A percentile compares a stretch with the other conserved stretches of the same genome.
Conservation (phyloP, 2,797 vertebrate genomes). For the Muraenolepis orangiensis region DNA sequence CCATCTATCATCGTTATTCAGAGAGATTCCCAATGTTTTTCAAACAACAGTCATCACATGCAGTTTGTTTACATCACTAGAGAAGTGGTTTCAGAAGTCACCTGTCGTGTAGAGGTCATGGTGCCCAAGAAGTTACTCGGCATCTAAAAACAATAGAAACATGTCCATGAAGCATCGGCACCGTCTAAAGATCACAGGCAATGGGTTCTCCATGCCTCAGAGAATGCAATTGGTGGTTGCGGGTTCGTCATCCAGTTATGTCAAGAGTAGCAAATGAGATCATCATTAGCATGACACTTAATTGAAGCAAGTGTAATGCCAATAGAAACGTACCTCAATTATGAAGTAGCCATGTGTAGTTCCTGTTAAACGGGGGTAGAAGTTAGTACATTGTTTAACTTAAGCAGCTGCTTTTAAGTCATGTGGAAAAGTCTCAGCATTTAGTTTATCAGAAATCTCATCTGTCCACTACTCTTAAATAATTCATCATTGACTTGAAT, state of each 20-base stretch:
- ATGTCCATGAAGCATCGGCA: too few species aligned
- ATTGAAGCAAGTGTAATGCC: not conserved
- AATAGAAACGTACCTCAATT: not conserved
- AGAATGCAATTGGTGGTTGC: slow-evolving; percentile 74
- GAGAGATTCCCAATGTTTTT: slow-evolving; percentile 96
- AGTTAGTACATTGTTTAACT: not conserved
- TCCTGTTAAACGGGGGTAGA: not conserved
- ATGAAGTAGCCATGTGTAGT: not conserved
- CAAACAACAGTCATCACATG: slow-evolving; percentile 80
- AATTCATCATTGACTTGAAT: slow-evolving; percentile 75
- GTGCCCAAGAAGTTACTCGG: not conserved
- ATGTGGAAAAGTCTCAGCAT: slow-evolving; percentile 75
- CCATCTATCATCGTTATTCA: slow-evolving; percentile 83
- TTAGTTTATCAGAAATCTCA: slow-evolving; percentile 83
- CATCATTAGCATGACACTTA: slow-evolving; percentile 83
- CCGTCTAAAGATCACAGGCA: too few species aligned
- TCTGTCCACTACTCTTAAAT: slow-evolving; percentile 95
- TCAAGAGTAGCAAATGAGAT: slow-evolving; percentile 99
- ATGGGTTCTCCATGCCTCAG: slow-evolving; percentile 78
- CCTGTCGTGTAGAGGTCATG: not conserved
- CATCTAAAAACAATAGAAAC: not conserved
- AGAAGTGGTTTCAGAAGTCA: not conserved
- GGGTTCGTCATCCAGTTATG: slow-evolving; percentile 77
- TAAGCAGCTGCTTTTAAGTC: not conserved
- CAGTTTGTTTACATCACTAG: slow-evolving; percentile 49